These are phyloP conservation scores for Borostomias antarcticus DNA, from an alignment of 2,797 vertebrate species.

Conservation along the genomic window DNA sequence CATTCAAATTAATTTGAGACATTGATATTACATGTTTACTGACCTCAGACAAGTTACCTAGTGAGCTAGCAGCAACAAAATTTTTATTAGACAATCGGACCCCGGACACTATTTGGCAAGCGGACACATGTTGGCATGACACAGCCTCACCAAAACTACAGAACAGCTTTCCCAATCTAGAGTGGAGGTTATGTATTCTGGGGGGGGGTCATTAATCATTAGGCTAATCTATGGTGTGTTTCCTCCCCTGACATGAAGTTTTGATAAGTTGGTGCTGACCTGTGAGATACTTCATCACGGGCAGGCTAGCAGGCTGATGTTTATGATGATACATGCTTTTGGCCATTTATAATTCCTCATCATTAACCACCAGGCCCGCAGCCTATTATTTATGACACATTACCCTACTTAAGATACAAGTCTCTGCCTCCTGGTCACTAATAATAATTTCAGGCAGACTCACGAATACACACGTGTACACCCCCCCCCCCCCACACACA, in stretches of 20 bases:
- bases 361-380: slow-evolving; percentile 45
- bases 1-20: no score
- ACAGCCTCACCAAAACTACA: no score
- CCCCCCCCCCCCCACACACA: no score
- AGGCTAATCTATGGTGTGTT: slow-evolving; percentile 58
- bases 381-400: slow-evolving; percentile 51
- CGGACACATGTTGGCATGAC: no score
- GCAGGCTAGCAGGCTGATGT: slow-evolving; percentile 49
- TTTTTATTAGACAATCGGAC: no score
- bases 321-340: slow-evolving; percentile 65
- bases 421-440: slow-evolving; percentile 21
- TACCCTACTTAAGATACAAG: slow-evolving; percentile 28
- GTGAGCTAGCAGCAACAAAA: no score
- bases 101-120: no score
- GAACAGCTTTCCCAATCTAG: no score
- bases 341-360: slow-evolving; percentile 60
- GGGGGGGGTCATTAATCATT: slow-evolving; percentile 47
- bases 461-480: slow-evolving; percentile 3
- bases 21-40: no score
- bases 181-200: slow-evolving; percentile 39
- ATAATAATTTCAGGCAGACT: not conserved
- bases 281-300: slow-evolving; percentile 55
- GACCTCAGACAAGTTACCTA: no score
- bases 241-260: slow-evolving; percentile 53
- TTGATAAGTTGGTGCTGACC: slow-evolving; percentile 60